A percentile compares a stretch with the other conserved stretches of the same genome.
Conservation (phyloP, 2,113 vertebrate genomes). For the Grantiella picta region DNA sequence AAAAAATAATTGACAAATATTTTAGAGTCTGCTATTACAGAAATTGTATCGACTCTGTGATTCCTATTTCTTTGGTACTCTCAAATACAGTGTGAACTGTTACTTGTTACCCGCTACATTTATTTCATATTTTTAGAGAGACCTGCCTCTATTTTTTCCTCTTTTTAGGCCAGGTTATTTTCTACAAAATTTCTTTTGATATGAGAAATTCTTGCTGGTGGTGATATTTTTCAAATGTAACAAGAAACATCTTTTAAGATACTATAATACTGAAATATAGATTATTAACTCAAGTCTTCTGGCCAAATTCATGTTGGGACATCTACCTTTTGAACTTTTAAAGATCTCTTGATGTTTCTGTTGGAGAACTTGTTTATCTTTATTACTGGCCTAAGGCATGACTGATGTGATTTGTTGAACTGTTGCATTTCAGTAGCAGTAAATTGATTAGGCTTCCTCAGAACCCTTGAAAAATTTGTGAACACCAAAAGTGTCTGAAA, state of each 20-base stretch:
- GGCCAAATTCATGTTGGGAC: neutral
- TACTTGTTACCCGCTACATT: neutral
- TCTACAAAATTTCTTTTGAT: neutral
- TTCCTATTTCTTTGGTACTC: neutral
- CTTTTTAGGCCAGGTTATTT: neutral
- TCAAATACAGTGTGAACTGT: neutral
- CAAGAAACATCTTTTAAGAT: neutral
- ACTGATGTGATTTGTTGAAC: neutral
- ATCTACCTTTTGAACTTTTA: neutral
- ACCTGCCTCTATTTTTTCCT: neutral
- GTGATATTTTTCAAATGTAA: neutral
- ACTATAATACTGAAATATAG: neutral
- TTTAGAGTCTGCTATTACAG: neutral
- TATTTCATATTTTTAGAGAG: neutral
- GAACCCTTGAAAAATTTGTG: neutral
- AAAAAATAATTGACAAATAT: neutral
- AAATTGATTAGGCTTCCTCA: constrained; percentile 12
- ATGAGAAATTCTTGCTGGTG: neutral
- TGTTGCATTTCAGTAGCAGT: neutral
- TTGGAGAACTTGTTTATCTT: constrained; percentile 7
- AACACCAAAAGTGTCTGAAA: neutral
- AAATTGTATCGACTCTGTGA: neutral
- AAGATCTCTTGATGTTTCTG: neutral
- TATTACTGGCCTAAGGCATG: neutral
- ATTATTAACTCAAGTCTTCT: neutral